Evolutionary conservation across 35 echinoderm and acorn worm species (phyloP).

Genomic region (Eucidaris tribuloides): DNA sequence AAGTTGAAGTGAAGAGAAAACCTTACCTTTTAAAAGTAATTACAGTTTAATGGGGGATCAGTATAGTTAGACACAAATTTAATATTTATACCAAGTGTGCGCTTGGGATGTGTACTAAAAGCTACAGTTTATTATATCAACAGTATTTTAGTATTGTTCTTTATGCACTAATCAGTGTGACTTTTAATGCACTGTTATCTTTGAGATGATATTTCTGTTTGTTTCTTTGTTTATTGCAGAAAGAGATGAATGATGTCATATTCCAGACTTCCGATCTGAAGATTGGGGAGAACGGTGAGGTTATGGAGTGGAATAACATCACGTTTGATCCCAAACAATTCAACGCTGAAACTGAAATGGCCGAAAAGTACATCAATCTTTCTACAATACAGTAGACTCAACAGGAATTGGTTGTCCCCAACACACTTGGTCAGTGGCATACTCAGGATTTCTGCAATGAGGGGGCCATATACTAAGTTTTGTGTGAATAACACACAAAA

Average conservation of each 20-base stretch:
- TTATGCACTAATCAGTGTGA: not conserved
- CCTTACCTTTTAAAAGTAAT: too few species aligned
- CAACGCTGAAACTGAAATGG: slow-evolving; percentile 41
- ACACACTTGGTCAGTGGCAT: too few species aligned
- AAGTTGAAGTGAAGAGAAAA: too few species aligned
- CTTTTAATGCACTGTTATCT: not conserved
- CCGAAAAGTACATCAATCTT: slow-evolving; percentile 23
- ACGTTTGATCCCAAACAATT: slow-evolving; percentile 27
- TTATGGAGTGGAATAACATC: slow-evolving; percentile 65
- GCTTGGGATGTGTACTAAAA: not conserved
- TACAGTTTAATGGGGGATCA: too few species aligned
- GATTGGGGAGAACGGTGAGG: slow-evolving; percentile 13
- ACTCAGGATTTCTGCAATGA: too few species aligned
- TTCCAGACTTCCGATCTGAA: slow-evolving; percentile 59
- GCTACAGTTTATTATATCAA: not conserved
- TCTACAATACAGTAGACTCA: too few species aligned
- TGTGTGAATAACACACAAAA: too few species aligned
- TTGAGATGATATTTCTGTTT: not conserved
- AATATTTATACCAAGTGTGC: not conserved
- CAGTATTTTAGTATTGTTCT: not conserved
- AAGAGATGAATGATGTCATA: slow-evolving; percentile 34
- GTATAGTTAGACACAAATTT: not conserved
- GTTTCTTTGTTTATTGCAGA: slow-evolving; percentile 2
- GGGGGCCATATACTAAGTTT: too few species aligned
- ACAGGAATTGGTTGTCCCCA: too few species aligned